A percentile compares a stretch with the other conserved stretches of the same genome.
phyloP scores from a whole-genome alignment of 2,888 invertebrate genomes.

The Drosophila pegasa region DNA sequence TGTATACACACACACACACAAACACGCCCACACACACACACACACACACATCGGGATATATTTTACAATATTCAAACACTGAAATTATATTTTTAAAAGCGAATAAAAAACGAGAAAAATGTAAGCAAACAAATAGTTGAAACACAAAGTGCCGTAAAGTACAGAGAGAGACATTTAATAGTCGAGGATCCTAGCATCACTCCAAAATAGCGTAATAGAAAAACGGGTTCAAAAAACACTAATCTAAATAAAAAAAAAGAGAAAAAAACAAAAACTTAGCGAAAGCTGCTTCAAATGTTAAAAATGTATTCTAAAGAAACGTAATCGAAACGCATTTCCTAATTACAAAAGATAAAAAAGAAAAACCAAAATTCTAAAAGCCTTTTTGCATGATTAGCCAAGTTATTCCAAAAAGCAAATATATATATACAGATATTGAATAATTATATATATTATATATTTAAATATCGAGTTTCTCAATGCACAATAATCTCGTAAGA shows the following conservation, averaged over 20 bases:
- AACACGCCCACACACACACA: background rate
- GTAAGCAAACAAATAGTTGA: background rate
- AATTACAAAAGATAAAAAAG: background rate
- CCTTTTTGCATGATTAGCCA: constrained; percentile 19
- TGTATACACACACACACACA: constrained; percentile 49
- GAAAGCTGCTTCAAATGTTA: constrained; percentile 3
- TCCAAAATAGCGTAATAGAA: background rate
- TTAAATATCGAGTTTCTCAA: constrained; percentile 32
- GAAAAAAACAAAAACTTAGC: background rate
- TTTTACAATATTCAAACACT: constrained; percentile 57
- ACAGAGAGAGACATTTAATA: constrained; percentile 27
- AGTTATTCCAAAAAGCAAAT: constrained; percentile 5
- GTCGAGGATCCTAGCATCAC: constrained; percentile 12
- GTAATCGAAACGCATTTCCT: constrained; percentile 15
- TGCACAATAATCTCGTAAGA: constrained; percentile 47
- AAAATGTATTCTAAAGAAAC: constrained; percentile 8
- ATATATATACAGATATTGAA: constrained; percentile 11
- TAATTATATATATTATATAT: constrained; percentile 14
- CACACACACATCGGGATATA: constrained; percentile 42
- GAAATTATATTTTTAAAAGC: constrained; percentile 40
- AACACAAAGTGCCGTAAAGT: constrained; percentile 39
- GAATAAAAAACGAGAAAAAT: constrained; percentile 18
- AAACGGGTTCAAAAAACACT: constrained; percentile 15
- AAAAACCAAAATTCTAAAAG: constrained; percentile 1
- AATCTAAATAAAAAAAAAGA: too few relatives aligned